These are phyloP conservation scores for Lepus oiostolus DNA, from an alignment of 2,797 vertebrate genomes.

Conservation along the genomic window DNA sequence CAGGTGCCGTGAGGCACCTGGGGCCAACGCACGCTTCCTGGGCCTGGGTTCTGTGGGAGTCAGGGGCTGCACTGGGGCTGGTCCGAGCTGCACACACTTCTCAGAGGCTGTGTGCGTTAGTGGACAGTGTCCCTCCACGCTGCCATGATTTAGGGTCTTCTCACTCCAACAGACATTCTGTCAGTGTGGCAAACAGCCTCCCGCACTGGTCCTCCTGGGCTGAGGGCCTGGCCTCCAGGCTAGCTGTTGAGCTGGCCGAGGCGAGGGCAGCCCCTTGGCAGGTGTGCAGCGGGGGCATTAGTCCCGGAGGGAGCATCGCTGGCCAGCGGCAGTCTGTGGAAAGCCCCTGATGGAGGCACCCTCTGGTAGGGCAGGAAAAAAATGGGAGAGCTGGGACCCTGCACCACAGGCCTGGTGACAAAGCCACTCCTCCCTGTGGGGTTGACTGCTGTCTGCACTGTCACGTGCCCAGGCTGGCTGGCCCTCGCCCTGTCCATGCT, in stretches of 20 bases:
- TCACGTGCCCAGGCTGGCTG: slow-evolving; percentile 8
- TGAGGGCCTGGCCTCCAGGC: neutral
- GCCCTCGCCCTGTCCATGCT: neutral
- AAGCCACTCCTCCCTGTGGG: neutral
- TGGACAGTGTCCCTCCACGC: neutral
- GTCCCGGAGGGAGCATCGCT: neutral
- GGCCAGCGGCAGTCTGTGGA: neutral
- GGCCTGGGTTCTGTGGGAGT: neutral
- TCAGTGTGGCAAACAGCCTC: neutral
- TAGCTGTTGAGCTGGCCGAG: neutral
- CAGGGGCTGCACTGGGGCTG: too few species aligned
- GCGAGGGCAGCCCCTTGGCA: neutral
- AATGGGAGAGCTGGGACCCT: neutral
- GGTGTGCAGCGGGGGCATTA: neutral
- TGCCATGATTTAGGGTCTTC: neutral
- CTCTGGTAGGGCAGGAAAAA: neutral
- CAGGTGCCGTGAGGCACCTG: neutral
- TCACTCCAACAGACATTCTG: neutral
- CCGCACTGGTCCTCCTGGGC: neutral
- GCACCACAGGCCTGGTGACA: neutral
- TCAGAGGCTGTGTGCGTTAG: neutral
- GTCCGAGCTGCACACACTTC: too few species aligned
- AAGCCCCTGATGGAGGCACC: neutral
- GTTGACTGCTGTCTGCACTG: neutral
- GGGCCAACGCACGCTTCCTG: neutral